A percentile compares a stretch with the other conserved stretches of the same genome.
These are phyloP conservation scores for Drosophila teissieri DNA, from an alignment of 1,140 invertebrate species.

Conservation along the genomic window DNA sequence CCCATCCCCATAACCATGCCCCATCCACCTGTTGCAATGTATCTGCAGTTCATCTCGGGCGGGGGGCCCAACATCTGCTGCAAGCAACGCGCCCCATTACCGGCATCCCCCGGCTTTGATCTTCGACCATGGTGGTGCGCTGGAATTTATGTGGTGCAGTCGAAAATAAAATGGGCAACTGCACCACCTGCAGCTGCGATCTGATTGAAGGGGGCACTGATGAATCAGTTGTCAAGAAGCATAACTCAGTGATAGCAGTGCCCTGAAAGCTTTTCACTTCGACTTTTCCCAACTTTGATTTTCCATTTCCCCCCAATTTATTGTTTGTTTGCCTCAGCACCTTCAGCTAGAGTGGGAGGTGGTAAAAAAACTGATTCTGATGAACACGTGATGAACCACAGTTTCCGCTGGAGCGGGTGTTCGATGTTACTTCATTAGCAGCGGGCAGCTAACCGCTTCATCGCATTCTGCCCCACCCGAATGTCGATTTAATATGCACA, in stretches of 20 bases:
- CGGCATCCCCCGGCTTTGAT: constrained; percentile 59
- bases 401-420: constrained; percentile 26
- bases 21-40: constrained; percentile 54
- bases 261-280: constrained; percentile 62
- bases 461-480: constrained; percentile 7
- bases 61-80: constrained; percentile 33
- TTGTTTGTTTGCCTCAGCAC: constrained; percentile 61
- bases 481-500: constrained; percentile 61
- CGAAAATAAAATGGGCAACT: constrained; percentile 53
- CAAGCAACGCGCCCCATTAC: constrained; percentile 4
- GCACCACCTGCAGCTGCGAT: constrained; percentile 58
- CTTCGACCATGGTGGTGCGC: constrained; percentile 46
- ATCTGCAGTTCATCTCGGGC: constrained; percentile 28
- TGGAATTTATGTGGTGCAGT: constrained; percentile 70
- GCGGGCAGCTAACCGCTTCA: constrained; percentile 19
- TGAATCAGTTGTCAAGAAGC: constrained; percentile 68
- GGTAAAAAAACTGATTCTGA: constrained; percentile 34
- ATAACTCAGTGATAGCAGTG: constrained; percentile 52
- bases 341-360: constrained; percentile 34
- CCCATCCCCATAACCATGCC: background rate
- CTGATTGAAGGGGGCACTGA: constrained; percentile 48
- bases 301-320: constrained; percentile 43
- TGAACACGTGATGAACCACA: constrained; percentile 36
- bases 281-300: background rate
- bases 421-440: constrained; percentile 50